Conservation (phyloP, 2,888 invertebrate species). For the Cremastobaeus sp. region DNA sequence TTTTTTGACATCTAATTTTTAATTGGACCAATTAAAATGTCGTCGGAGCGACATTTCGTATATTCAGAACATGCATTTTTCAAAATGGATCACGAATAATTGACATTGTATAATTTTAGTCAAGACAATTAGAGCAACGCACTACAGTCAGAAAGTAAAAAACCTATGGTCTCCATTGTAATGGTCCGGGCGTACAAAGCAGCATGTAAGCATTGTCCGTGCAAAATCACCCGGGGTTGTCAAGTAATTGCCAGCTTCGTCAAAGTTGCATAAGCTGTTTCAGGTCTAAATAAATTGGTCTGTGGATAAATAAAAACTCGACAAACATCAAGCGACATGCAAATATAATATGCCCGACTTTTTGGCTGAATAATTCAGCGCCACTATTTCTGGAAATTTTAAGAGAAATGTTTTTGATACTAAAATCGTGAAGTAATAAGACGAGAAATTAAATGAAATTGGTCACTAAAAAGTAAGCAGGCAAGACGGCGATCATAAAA, state of each 20-base stretch:
- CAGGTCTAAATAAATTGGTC: background rate
- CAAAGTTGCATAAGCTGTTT: slow-evolving; percentile 24
- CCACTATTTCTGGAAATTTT: too few relatives aligned
- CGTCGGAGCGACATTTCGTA: background rate
- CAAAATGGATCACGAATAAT: slow-evolving; percentile 11
- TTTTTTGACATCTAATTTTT: background rate
- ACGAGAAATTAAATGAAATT: too few relatives aligned
- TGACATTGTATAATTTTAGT: slow-evolving; percentile 21
- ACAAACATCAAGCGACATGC: background rate
- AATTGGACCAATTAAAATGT: background rate
- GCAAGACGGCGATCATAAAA: too few relatives aligned
- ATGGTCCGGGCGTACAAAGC: slow-evolving; percentile 24
- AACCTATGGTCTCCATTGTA: slow-evolving; percentile 25
- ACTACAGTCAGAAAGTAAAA: slow-evolving; percentile 27
- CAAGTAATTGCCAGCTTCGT: slow-evolving; percentile 35
- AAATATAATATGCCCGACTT: background rate
- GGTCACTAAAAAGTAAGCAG: too few relatives aligned
- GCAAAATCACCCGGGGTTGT: slow-evolving; percentile 27
- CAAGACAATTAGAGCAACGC: slow-evolving; percentile 24
- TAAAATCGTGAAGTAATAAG: too few relatives aligned
- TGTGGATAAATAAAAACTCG: background rate
- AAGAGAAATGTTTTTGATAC: too few relatives aligned
- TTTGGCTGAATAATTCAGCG: too few relatives aligned
- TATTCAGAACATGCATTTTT: background rate
- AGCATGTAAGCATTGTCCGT: slow-evolving; percentile 23